These are phyloP conservation scores for Oxyruncus cristatus DNA, from an alignment of 2,113 vertebrate species.

Conservation along the genomic window DNA sequence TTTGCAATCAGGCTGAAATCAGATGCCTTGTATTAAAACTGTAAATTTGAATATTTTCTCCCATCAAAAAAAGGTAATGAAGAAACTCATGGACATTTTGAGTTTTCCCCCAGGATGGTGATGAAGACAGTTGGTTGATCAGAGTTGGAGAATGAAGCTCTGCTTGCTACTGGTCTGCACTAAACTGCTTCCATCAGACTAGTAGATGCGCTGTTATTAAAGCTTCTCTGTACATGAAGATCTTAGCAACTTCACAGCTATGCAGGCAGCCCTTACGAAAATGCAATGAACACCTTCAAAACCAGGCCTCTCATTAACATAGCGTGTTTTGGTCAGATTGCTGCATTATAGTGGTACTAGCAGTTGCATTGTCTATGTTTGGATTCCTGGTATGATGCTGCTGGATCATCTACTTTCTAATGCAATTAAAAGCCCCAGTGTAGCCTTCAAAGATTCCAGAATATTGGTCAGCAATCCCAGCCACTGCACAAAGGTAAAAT, in stretches of 20 bases:
- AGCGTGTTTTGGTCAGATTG: neutral
- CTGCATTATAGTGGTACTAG: neutral
- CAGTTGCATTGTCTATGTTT: neutral
- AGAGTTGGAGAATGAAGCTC: neutral
- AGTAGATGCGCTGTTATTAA: neutral
- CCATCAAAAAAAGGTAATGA: neutral
- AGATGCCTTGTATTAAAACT: neutral
- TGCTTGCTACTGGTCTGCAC: neutral
- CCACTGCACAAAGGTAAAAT: neutral
- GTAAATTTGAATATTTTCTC: neutral
- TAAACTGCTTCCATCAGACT: neutral
- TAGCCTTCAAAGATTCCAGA: neutral
- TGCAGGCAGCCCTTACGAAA: fast-evolving
- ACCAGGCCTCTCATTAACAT: neutral
- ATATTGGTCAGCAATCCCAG: neutral
- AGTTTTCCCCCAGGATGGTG: neutral
- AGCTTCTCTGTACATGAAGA: neutral
- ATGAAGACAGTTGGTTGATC: neutral
- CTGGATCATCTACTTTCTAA: neutral
- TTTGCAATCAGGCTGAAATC: neutral
- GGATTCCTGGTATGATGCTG: neutral
- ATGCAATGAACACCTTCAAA: neutral
- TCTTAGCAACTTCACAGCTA: neutral
- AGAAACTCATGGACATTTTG: neutral
- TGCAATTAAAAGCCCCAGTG: neutral